A percentile compares a stretch with the other conserved stretches of the same genome.
Conservation (phyloP, 2,113 vertebrate genomes). For the Paracanthobrama guichenoti region DNA sequence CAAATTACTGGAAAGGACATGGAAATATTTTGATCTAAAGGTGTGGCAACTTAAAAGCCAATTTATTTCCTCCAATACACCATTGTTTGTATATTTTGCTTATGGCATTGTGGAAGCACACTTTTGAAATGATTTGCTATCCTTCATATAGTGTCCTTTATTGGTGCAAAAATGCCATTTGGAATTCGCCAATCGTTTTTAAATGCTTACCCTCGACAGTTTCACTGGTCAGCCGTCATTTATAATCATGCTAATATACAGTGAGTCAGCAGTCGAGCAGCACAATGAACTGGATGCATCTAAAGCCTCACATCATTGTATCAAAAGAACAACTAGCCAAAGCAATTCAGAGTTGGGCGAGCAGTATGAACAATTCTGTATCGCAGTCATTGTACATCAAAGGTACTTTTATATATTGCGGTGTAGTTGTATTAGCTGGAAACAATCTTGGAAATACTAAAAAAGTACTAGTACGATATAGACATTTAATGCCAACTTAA, state of each 20-base stretch:
- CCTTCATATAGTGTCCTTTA: too few relatives aligned
- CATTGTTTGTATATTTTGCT: too few relatives aligned
- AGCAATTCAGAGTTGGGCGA: not conserved
- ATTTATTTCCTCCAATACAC: not conserved
- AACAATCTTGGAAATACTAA: not conserved
- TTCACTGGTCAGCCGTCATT: not conserved
- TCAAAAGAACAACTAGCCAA: not conserved
- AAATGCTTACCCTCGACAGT: too few relatives aligned
- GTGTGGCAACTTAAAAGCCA: not conserved
- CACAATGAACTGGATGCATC: not conserved
- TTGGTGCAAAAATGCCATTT: too few relatives aligned
- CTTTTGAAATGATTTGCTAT: too few relatives aligned
- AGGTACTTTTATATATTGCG: not conserved
- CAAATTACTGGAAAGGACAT: not conserved
- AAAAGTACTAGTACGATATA: too few relatives aligned
- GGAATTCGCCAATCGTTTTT: too few relatives aligned
- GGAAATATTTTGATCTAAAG: not conserved
- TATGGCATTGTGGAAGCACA: too few relatives aligned
- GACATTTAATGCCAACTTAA: too few relatives aligned
- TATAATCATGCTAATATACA: not conserved
- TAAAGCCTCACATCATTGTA: slow-evolving; percentile 1
- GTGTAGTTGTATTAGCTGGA: not conserved
- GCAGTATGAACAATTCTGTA: not conserved
- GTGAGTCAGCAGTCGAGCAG: slow-evolving; percentile 1
- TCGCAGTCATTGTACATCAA: not conserved